Percentiles rank a stretch among this genome's conserved stretches.
These are phyloP conservation scores for Ornithorhynchus anatinus DNA, from an alignment of 2,113 vertebrate species.

Conservation along the genomic window DNA sequence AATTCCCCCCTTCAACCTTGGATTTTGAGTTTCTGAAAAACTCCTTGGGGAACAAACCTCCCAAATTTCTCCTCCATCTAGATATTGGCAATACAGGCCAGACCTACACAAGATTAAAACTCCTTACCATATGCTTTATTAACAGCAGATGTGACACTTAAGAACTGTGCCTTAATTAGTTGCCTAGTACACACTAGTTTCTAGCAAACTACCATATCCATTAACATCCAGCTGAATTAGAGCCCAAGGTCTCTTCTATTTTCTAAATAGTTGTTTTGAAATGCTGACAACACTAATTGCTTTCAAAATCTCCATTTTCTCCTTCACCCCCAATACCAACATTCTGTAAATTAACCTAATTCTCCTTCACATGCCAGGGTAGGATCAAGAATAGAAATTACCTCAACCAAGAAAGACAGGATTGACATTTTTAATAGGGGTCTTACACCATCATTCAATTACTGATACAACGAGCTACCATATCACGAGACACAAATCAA, in stretches of 20 bases:
- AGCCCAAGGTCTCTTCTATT: slow-evolving; percentile 9
- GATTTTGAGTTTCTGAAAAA: not conserved
- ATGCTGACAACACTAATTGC: slow-evolving; percentile 19
- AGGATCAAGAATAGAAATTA: too few species aligned
- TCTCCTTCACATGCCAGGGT: not conserved
- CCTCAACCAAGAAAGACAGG: too few species aligned
- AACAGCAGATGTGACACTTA: slow-evolving; percentile 51
- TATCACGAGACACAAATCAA: too few species aligned
- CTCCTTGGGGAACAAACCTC: not conserved
- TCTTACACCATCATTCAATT: too few species aligned
- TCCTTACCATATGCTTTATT: slow-evolving; percentile 43
- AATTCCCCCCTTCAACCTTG: not conserved
- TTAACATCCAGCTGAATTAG: slow-evolving; percentile 36
- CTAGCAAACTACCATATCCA: slow-evolving; percentile 11
- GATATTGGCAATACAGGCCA: slow-evolving; percentile 24
- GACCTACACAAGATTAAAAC: slow-evolving; percentile 36
- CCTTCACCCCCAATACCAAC: not conserved
- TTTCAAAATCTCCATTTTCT: not conserved
- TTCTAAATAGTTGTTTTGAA: slow-evolving; percentile 35
- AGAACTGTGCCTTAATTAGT: slow-evolving; percentile 41
- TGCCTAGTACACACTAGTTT: slow-evolving; percentile 35
- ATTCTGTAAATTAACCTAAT: not conserved
- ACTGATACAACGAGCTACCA: too few species aligned
- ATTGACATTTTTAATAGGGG: too few species aligned
- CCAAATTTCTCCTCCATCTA: not conserved